phyloP scores from a whole-genome alignment of 2,113 vertebrate genomes.

The Sinocyclocheilus anophthalmus region DNA sequence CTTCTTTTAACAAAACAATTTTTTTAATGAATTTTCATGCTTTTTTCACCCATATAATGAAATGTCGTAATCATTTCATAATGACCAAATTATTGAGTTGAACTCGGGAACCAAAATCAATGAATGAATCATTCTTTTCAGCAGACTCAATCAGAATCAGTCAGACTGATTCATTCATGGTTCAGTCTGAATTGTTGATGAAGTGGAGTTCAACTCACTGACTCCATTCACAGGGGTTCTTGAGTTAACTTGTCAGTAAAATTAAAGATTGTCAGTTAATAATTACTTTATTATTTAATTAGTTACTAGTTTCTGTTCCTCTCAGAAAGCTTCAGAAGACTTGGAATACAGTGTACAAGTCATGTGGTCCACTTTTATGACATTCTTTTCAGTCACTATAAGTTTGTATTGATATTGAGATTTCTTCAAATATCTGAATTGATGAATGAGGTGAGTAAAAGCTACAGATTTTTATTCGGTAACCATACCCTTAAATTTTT shows the following conservation, averaged over 20 bases:
- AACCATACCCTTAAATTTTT: background rate
- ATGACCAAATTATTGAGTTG: background rate
- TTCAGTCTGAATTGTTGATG: background rate
- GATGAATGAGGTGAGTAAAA: background rate
- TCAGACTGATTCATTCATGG: background rate
- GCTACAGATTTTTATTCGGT: background rate
- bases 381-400: background rate
- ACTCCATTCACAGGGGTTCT: background rate
- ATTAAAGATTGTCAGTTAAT: background rate
- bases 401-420: background rate
- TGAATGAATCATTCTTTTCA: background rate
- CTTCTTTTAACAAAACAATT: too few species aligned
- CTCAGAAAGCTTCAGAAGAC: background rate
- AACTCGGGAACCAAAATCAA: background rate
- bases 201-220: background rate
- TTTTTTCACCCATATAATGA: background rate
- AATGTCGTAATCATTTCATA: background rate
- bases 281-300: background rate
- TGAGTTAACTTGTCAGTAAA: background rate
- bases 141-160: background rate
- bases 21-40: too few species aligned
- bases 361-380: background rate
- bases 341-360: background rate
- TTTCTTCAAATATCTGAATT: background rate
- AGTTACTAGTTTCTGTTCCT: background rate